phyloP scores from a whole-genome alignment of 2,797 vertebrate species.

The Neosalanx taihuensis region DNA sequence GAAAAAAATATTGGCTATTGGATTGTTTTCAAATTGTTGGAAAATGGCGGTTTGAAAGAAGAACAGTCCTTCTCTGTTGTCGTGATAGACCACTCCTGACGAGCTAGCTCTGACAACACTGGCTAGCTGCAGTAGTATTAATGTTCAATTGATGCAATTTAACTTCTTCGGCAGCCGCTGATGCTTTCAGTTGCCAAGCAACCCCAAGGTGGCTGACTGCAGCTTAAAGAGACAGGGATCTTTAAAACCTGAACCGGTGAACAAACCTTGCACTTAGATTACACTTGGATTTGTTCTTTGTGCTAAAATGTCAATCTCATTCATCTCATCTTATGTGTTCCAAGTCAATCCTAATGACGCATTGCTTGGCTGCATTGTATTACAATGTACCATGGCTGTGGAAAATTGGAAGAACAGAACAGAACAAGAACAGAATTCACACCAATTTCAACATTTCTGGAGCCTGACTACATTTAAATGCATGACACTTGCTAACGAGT shows the following conservation, averaged over 20 bases:
- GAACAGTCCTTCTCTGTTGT: not conserved
- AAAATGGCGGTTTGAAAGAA: not conserved
- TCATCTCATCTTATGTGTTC: not conserved
- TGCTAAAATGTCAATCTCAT: conserved; percentile 16
- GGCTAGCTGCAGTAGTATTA: conserved; percentile 62
- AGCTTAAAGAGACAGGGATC: conserved; percentile 64
- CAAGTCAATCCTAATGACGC: not conserved
- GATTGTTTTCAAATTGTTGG: not conserved
- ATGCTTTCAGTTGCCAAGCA: conserved; percentile 77
- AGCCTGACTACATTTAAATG: not conserved
- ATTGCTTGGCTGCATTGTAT: conserved; percentile 3
- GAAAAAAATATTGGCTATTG: not conserved
- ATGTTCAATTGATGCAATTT: conserved; percentile 73
- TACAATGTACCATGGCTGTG: conserved; percentile 8
- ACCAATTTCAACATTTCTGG: not conserved
- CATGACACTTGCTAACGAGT: not conserved
- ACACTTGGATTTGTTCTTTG: not conserved
- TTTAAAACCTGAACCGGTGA: conserved; percentile 7
- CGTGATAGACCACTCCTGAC: not conserved
- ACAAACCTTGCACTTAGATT: conserved; percentile 7
- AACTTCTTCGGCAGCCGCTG: conserved; percentile 68
- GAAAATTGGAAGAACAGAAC: not conserved
- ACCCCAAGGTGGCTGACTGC: conserved; percentile 55
- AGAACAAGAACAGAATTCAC: not conserved
- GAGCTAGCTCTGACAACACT: conserved; percentile 38